Conservation (phyloP, 2,797 vertebrate genomes). For the Darevskia mixta region DNA sequence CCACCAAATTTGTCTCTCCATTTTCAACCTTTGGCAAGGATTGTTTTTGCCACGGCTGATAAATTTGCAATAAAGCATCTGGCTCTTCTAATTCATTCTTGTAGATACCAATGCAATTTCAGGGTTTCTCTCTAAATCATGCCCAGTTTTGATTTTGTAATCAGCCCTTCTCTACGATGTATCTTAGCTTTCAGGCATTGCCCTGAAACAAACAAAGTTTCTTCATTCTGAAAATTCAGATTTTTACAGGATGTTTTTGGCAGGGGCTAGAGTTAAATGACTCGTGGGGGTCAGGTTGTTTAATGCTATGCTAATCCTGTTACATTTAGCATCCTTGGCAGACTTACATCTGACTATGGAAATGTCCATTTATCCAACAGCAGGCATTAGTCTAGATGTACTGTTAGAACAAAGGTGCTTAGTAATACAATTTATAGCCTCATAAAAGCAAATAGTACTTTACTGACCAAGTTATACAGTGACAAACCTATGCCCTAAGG, state of each 20-base stretch:
- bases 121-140: neutral
- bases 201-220: neutral
- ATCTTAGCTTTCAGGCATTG: neutral
- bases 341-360: neutral
- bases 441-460: constrained; percentile 22
- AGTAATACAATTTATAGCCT: constrained; percentile 20
- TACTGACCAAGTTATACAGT: constrained; percentile 39
- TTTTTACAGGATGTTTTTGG: neutral
- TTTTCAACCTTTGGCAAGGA: neutral
- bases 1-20: neutral
- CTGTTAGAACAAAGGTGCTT: constrained; percentile 1
- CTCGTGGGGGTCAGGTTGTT: neutral
- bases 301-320: neutral
- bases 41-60: neutral
- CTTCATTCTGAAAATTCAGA: neutral
- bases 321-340: constrained; percentile 6
- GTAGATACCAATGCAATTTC: neutral
- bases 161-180: neutral
- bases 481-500: neutral
- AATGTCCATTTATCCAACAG: neutral
- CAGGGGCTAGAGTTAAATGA: neutral
- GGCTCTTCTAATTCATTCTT: neutral
- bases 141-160: neutral
- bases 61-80: neutral
- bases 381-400: constrained; percentile 5